Evolutionary conservation across 92 coral and sea anemone species (phyloP), one percentile per base, ranked within the genome.

Genomic region (Siderastrea siderea): DNA sequence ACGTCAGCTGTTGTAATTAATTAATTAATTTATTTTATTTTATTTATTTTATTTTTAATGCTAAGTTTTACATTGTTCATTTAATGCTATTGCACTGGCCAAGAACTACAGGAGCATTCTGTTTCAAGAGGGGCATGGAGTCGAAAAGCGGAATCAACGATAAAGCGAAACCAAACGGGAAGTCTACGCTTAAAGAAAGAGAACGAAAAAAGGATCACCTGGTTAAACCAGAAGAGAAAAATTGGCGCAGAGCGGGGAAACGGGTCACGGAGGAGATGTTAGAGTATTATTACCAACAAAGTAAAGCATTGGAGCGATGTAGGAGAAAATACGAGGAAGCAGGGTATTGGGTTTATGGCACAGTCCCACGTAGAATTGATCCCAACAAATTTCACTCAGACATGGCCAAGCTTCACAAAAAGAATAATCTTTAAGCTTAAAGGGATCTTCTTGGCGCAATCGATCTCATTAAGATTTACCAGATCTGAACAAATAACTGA

Each of bases 291-390:
- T 63, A 49, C 53, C 47, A n/a, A 47, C 8, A 78, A 49, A 78
- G 59, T 59, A 63, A 47, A n/a, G 71, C 17, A 63, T 5, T 9
- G 17, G 2, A 61, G 17, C 58, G 16, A 16, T 62, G 43, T 71
- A 78, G 38, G 53, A 62, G 72, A 3, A 17, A 62, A 50, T 78
- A 78, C 9, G 83, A 78, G 0, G 68, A 47, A 58, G 83, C 83
- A 2, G 71, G 19, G 10, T 78, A 78, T 19, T 1, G 47, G 1
- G 71, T 78, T 48, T 61, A 78, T 62, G 83, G 83, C 1, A 48
- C 72, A 11, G 14, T 78, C 47, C 71, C 71, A 3, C 0, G 46
- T 10, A 60, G 58, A 1, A 38, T 17, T 57, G 13, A 63, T 11
- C 71, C 83, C 6, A 6, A 45, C 4, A 60, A 12, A 55, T 75